Evolutionary conservation across 2,797 vertebrate species (phyloP).

Genomic region (Lagodon rhomboides): DNA sequence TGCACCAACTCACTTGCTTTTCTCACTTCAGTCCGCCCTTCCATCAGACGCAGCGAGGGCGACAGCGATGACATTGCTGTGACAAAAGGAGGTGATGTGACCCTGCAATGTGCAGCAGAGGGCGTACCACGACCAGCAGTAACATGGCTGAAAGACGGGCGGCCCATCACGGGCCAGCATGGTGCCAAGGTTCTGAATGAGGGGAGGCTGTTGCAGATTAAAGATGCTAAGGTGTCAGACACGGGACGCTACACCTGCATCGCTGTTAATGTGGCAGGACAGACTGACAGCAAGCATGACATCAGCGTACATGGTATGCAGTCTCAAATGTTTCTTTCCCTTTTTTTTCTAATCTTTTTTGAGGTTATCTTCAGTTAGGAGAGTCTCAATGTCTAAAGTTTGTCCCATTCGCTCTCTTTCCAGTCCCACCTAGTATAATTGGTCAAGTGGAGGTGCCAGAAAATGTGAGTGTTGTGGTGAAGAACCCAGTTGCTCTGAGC

Average conservation of each 20-base stretch:
- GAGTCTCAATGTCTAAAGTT: not conserved
- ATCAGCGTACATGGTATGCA: conserved; percentile 92
- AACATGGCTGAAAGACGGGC: conserved; percentile 95
- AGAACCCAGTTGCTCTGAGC: conserved; percentile 91
- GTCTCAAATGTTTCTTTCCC: not conserved
- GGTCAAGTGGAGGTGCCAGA: conserved; percentile 86
- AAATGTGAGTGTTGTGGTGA: conserved; percentile 93
- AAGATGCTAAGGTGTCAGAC: conserved; percentile 87
- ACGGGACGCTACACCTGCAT: conserved; percentile 94
- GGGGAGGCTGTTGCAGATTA: conserved; percentile 87
- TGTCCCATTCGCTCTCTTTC: not conserved
- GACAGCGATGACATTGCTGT: conserved; percentile 80
- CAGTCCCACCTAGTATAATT: conserved; percentile 92
- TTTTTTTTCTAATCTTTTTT: not conserved
- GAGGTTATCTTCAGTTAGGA: not conserved
- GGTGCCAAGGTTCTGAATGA: conserved; percentile 83
- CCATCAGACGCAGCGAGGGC: conserved; percentile 82
- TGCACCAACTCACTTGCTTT: conserved; percentile 54
- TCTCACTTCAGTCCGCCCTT: conserved; percentile 89
- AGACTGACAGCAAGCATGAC: conserved; percentile 92
- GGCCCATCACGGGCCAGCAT: conserved; percentile 77
- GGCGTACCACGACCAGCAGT: conserved; percentile 91
- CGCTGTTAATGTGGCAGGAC: conserved; percentile 92
- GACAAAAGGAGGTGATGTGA: conserved; percentile 86
- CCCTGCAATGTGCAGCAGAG: conserved; percentile 89